phyloP scores from a whole-genome alignment of 2,113 vertebrate genomes.

The Sturnira hondurensis region DNA sequence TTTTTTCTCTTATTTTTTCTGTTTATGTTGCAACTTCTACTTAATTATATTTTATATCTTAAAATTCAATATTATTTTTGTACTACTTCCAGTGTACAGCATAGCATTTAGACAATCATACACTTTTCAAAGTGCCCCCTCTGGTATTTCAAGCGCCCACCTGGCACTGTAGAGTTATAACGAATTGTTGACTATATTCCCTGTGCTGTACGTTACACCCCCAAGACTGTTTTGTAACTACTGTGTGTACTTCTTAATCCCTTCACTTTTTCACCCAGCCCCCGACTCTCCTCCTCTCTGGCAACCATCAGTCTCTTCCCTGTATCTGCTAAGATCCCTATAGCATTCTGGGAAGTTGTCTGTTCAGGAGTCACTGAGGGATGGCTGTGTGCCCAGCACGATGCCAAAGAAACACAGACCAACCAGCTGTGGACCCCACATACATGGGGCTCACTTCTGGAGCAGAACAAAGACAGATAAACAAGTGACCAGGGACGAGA shows the following conservation, averaged over 20 bases:
- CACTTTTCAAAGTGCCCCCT: too few species aligned
- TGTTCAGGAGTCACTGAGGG: not conserved
- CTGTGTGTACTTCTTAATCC: not conserved
- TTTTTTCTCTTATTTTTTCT: not conserved
- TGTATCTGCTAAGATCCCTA: not conserved
- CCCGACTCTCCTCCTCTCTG: too few species aligned
- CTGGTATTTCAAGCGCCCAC: too few species aligned
- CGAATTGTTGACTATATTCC: too few species aligned
- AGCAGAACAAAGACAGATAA: too few species aligned
- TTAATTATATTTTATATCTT: not conserved
- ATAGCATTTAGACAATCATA: too few species aligned
- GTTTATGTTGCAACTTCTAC: not conserved
- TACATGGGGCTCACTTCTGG: too few species aligned
- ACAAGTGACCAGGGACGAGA: too few species aligned
- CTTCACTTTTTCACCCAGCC: not conserved
- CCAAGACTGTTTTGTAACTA: too few species aligned
- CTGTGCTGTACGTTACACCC: too few species aligned
- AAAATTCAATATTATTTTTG: not conserved
- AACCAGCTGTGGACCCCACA: not conserved
- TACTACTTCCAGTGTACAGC: not conserved
- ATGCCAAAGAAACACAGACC: not conserved
- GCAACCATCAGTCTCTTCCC: not conserved
- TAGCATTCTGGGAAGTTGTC: not conserved
- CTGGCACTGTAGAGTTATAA: too few species aligned
- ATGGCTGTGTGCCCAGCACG: fast-evolving